Evolutionary conservation across 2,797 vertebrate genomes (phyloP).

Genomic region (Karalla daura): DNA sequence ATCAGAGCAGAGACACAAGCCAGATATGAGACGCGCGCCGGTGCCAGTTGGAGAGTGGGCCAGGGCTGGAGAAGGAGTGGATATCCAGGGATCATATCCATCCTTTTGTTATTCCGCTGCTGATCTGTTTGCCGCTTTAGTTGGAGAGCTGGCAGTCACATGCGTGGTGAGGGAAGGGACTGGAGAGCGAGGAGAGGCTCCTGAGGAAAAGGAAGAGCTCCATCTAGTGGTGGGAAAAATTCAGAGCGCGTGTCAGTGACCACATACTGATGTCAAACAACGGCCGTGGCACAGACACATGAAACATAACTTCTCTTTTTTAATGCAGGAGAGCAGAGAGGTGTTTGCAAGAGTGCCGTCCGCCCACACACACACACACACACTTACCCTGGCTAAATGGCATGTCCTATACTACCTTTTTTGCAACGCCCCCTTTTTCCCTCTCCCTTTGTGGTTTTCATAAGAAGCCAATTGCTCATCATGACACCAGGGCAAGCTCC

Average conservation of each 20-base stretch:
- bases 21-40: conserved; percentile 59
- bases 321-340: not conserved
- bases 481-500: not conserved
- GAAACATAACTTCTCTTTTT: not conserved
- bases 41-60: conserved; percentile 59
- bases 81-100: conserved; percentile 65
- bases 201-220: conserved; percentile 66
- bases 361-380: not conserved
- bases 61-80: conserved; percentile 37
- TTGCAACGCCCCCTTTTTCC: not conserved
- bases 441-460: not conserved
- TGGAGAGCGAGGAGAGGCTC: not conserved
- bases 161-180: conserved; percentile 16
- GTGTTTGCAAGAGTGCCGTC: conserved; percentile 6
- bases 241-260: no score
- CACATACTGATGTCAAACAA: not conserved
- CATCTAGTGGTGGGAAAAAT: conserved; percentile 61
- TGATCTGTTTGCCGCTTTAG: conserved; percentile 64
- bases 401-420: not conserved
- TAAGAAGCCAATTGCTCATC: not conserved
- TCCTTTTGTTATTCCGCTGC: conserved; percentile 63
- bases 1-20: conserved; percentile 40
- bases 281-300: not conserved
- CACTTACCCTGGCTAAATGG: not conserved
- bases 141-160: conserved; percentile 52